phyloP scores from a whole-genome alignment of 2,888 invertebrate species.

The Onchidella celtica region DNA sequence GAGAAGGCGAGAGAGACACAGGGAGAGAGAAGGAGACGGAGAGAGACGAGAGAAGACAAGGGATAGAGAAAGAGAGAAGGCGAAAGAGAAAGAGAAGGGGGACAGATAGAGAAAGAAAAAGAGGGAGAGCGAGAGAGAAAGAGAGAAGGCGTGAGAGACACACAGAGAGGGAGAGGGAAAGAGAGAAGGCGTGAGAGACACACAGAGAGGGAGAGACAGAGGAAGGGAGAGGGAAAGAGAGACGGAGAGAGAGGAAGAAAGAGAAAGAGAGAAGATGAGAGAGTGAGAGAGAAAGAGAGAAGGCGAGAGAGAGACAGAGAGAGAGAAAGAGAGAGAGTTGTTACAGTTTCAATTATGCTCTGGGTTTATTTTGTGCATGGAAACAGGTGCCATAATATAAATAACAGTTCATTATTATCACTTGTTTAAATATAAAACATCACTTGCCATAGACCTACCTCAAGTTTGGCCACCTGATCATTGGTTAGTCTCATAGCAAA shows the following conservation, averaged over 20 bases:
- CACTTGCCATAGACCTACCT: slow-evolving; percentile 37
- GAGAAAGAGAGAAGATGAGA: not conserved
- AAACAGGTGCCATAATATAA: no score
- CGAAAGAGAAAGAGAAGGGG: no score
- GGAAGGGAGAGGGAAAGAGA: not conserved
- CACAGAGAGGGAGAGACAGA: slow-evolving; percentile 8
- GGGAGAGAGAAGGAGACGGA: no score
- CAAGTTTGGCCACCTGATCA: slow-evolving; percentile 40
- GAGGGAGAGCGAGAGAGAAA: slow-evolving; percentile 10
- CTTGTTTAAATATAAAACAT: not conserved
- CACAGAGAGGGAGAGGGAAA: slow-evolving; percentile 21
- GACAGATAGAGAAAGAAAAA: no score
- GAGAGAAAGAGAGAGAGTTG: not conserved
- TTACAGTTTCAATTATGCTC: not conserved
- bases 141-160: not conserved
- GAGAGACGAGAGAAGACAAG: no score
- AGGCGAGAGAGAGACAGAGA: not conserved
- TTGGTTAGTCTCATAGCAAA: slow-evolving; percentile 50
- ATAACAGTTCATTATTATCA: no score
- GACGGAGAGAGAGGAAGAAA: not conserved
- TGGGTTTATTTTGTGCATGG: not conserved
- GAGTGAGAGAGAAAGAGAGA: not conserved
- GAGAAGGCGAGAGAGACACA: no score
- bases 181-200: no score
- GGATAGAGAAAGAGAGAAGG: no score